These are phyloP conservation scores for Sebastes melanostomus DNA, from an alignment of 2,797 vertebrate genomes.

Conservation along the genomic window DNA sequence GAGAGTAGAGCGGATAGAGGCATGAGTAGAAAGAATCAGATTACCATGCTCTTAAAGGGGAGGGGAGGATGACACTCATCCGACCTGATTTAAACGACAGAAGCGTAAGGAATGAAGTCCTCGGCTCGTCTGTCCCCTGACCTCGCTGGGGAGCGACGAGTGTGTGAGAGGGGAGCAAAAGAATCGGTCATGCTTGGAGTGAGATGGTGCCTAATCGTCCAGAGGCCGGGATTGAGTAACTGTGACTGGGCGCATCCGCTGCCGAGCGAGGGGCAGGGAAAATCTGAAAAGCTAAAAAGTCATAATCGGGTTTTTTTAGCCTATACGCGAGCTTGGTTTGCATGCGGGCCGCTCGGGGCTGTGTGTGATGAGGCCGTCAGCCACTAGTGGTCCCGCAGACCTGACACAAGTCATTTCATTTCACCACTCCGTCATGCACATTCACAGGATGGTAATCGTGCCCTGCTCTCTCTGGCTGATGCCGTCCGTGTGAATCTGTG, in stretches of 20 bases:
- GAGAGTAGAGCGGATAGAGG: conserved; percentile 45
- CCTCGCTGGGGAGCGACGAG: conserved; percentile 52
- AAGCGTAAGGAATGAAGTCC: conserved; percentile 81
- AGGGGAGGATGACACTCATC: conserved; percentile 78
- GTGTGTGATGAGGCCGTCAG: conserved; percentile 59
- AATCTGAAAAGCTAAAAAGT: conserved; percentile 75
- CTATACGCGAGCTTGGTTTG: conserved; percentile 5
- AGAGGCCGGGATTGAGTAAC: conserved; percentile 62
- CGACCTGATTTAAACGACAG: conserved; percentile 80
- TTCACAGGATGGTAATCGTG: conserved; percentile 61
- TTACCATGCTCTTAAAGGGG: conserved; percentile 73
- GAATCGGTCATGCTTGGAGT: conserved; percentile 76
- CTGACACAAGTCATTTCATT: conserved; percentile 77
- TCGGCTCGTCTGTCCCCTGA: conserved; percentile 71
- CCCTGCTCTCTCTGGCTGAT: conserved; percentile 15
- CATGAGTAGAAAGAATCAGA: conserved; percentile 75
- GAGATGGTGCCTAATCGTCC: conserved; percentile 77
- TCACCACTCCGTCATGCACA: conserved; percentile 67
- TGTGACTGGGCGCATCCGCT: conserved; percentile 66
- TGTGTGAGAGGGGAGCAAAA: conserved; percentile 61
- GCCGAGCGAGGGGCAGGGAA: conserved; percentile 32
- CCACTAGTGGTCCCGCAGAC: conserved; percentile 53
- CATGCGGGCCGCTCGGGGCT: conserved; percentile 32
- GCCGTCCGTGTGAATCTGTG: conserved; percentile 30
- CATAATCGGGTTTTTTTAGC: conserved; percentile 56